Evolutionary conservation across 2,888 invertebrate genomes (phyloP).

Genomic region (Entomobrya multifasciata): DNA sequence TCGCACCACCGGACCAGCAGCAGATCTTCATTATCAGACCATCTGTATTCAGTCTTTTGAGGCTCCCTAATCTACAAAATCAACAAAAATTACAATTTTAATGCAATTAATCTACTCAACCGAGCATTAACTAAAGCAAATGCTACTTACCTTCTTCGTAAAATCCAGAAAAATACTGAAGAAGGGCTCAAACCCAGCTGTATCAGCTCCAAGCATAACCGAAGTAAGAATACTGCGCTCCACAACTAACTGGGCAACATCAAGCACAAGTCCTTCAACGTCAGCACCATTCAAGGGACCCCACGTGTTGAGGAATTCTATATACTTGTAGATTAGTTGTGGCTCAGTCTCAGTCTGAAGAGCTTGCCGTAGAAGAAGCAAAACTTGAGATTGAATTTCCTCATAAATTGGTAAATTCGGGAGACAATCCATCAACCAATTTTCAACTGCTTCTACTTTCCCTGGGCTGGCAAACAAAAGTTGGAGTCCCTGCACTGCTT

Average conservation of each 20-base stretch:
- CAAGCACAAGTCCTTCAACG: constrained; percentile 81
- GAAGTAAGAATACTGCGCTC: constrained; percentile 93
- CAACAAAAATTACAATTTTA: too few relatives aligned
- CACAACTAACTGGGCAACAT: constrained; percentile 94
- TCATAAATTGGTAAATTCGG: constrained; percentile 91
- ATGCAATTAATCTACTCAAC: too few relatives aligned
- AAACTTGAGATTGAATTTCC: constrained; percentile 82
- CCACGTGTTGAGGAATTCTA: constrained; percentile 78
- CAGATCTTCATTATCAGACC: constrained; percentile 88
- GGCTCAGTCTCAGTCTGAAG: constrained; percentile 88
- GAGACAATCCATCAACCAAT: constrained; percentile 81
- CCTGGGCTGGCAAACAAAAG: constrained; percentile 50
- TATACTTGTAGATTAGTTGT: constrained; percentile 74
- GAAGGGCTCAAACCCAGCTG: constrained; percentile 78
- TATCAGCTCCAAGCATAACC: constrained; percentile 86
- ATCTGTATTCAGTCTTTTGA: constrained; percentile 84
- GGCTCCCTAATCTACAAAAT: constrained; percentile 84
- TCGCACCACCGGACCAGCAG: constrained; percentile 89
- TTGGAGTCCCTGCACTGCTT: constrained; percentile 84
- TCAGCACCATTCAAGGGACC: constrained; percentile 64
- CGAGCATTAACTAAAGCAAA: neutral
- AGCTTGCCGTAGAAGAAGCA: constrained; percentile 88
- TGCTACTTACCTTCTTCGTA: constrained; percentile 85
- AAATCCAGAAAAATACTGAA: constrained; percentile 87
- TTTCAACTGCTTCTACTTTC: constrained; percentile 72